Conservation (phyloP, 2,113 vertebrate genomes). For the Oryzias javanicus region DNA sequence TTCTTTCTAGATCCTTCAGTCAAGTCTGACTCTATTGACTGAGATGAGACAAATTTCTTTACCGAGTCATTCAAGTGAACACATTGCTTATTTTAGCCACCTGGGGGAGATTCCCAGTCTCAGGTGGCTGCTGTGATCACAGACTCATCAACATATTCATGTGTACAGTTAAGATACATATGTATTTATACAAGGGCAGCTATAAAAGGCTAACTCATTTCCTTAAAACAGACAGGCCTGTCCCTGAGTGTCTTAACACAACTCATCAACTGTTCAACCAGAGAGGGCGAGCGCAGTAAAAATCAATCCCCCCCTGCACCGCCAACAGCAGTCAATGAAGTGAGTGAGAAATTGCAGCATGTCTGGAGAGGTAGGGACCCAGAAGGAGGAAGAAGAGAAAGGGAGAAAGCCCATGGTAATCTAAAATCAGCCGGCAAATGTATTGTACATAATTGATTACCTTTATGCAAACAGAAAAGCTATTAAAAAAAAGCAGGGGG, state of each 20-base stretch:
- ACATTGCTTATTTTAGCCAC: constrained; percentile 63
- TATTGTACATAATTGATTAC: constrained; percentile 65
- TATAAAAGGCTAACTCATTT: constrained; percentile 69
- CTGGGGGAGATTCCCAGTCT: constrained; percentile 55
- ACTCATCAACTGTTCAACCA: constrained; percentile 71
- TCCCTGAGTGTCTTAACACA: constrained; percentile 71
- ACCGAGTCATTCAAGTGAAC: constrained; percentile 49
- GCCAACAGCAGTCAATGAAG: constrained; percentile 66
- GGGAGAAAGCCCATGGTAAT: constrained; percentile 44
- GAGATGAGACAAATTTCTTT: constrained; percentile 52
- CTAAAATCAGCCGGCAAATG: constrained; percentile 57
- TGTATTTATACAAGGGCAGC: constrained; percentile 37
- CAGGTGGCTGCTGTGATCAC: constrained; percentile 35
- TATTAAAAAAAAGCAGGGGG: constrained; percentile 55
- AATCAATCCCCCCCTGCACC: constrained; percentile 70
- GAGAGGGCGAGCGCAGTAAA: constrained; percentile 62
- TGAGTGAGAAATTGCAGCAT: constrained; percentile 44
- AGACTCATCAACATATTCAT: constrained; percentile 8
- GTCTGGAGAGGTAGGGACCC: constrained; percentile 30
- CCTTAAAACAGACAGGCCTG: constrained; percentile 64
- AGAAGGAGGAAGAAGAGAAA: constrained; percentile 6
- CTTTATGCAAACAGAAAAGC: constrained; percentile 71
- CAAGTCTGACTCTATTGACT: constrained; percentile 44
- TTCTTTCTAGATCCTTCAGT: constrained; percentile 32
- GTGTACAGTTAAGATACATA: background rate